Percentiles rank a stretch among this genome's conserved stretches.
phyloP scores from a whole-genome alignment of 2,888 invertebrate species.

The Coremacera marginata region DNA sequence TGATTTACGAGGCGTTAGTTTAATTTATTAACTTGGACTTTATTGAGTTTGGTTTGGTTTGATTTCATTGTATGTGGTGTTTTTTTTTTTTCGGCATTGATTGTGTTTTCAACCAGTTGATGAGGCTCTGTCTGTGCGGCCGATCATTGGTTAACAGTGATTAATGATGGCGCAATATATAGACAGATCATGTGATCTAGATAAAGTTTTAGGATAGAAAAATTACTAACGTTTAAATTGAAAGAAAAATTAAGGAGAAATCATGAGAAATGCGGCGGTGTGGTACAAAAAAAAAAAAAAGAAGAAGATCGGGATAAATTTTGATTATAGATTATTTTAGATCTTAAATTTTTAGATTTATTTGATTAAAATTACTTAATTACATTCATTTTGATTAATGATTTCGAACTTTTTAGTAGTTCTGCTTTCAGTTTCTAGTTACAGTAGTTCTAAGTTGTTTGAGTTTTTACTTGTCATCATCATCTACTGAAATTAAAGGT shows the following conservation, averaged over 20 bases:
- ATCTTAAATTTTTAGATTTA: background rate
- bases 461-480: no score
- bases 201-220: background rate
- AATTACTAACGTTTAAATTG: no score
- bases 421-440: no score
- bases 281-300: background rate
- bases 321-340: background rate
- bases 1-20: constrained; percentile 51
- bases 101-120: background rate
- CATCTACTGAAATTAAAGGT: no score
- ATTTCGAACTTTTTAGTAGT: no score
- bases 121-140: constrained; percentile 7
- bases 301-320: background rate
- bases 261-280: no score
- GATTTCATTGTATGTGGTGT: background rate
- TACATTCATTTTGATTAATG: no score
- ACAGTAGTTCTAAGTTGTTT: no score
- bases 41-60: constrained; percentile 22
- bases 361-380: no score
- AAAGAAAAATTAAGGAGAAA: no score
- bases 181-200: background rate
- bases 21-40: constrained; percentile 49
- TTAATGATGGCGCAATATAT: constrained; percentile 30
- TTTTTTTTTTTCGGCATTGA: background rate
- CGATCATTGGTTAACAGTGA: constrained; percentile 8